These are phyloP conservation scores for Conchocele bisecta DNA, from an alignment of 2,888 invertebrate species.

Conservation along the genomic window DNA sequence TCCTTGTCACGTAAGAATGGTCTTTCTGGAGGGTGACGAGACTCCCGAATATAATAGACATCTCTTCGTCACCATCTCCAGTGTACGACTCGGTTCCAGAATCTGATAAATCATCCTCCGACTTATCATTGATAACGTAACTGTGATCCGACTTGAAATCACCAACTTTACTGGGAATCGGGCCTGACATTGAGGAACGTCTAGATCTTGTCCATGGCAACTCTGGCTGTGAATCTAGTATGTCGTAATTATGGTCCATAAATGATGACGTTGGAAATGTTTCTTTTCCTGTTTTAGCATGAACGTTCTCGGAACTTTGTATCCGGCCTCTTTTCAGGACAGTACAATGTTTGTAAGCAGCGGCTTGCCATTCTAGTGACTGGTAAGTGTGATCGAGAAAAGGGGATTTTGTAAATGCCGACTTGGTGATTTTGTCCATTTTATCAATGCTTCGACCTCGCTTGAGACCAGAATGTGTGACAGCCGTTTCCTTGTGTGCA, in stretches of 20 bases:
- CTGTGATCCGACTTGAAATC: constrained; percentile 30
- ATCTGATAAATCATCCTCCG: constrained; percentile 21
- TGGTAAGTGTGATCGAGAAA: constrained; percentile 56
- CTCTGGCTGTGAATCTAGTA: not conserved
- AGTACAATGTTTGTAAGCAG: not conserved
- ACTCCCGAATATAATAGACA: constrained; percentile 7
- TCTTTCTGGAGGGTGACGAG: constrained; percentile 18
- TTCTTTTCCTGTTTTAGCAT: not conserved
- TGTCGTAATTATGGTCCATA: constrained; percentile 42
- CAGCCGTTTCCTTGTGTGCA: too few species aligned
- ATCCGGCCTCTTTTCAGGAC: not conserved
- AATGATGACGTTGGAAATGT: constrained; percentile 5
- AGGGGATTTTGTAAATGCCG: constrained; percentile 50
- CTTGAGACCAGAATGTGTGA: constrained; percentile 13
- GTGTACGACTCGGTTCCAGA: constrained; percentile 55
- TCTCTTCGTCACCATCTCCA: constrained; percentile 22
- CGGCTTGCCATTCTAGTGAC: constrained; percentile 15
- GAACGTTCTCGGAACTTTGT: not conserved
- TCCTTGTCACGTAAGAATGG: constrained; percentile 27
- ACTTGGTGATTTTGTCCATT: constrained; percentile 9
- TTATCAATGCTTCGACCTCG: constrained; percentile 36
- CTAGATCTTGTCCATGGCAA: constrained; percentile 18
- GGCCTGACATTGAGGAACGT: constrained; percentile 14
- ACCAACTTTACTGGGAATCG: not conserved
- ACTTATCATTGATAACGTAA: constrained; percentile 29